Percentiles rank a stretch among this genome's conserved stretches.
These are phyloP conservation scores for Oryzias celebensis DNA, from an alignment of 2,113 vertebrate genomes.

Conservation along the genomic window DNA sequence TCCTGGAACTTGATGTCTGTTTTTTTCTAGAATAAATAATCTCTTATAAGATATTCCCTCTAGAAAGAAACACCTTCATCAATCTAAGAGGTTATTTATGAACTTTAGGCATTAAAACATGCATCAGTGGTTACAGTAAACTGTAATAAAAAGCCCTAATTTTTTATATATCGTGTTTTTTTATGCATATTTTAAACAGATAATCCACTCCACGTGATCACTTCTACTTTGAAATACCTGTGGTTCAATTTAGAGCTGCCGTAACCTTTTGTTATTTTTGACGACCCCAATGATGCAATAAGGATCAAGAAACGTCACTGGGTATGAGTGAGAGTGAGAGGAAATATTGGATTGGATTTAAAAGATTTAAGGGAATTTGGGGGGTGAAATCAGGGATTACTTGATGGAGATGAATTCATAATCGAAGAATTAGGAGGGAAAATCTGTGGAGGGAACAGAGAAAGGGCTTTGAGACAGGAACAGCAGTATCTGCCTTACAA, in stretches of 20 bases:
- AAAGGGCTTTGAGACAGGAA: conserved; percentile 25
- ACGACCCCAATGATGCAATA: conserved; percentile 46
- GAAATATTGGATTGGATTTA: conserved; percentile 4
- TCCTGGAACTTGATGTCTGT: not conserved
- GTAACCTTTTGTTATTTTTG: conserved; percentile 52
- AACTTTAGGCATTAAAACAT: not conserved
- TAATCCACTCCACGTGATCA: not conserved
- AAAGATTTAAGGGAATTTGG: conserved; percentile 19
- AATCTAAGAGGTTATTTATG: not conserved
- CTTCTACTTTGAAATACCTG: conserved; percentile 30
- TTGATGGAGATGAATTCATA: conserved; percentile 14
- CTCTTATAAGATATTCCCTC: too few relatives aligned
- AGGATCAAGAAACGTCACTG: conserved; percentile 38
- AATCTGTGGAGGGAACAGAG: conserved; percentile 12
- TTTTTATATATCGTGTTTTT: not conserved
- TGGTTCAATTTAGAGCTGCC: conserved; percentile 13
- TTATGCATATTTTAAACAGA: not conserved
- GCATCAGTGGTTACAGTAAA: not conserved
- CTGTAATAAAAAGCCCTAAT: not conserved
- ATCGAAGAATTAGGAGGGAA: conserved; percentile 16
- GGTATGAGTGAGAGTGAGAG: conserved; percentile 28
- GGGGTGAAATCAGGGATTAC: conserved; percentile 33
- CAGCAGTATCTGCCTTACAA: conserved; percentile 18
- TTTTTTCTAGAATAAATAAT: not conserved
- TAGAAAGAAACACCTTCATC: not conserved